phyloP scores from a whole-genome alignment of 2,113 vertebrate species.

The Phrynosoma blainvillii region DNA sequence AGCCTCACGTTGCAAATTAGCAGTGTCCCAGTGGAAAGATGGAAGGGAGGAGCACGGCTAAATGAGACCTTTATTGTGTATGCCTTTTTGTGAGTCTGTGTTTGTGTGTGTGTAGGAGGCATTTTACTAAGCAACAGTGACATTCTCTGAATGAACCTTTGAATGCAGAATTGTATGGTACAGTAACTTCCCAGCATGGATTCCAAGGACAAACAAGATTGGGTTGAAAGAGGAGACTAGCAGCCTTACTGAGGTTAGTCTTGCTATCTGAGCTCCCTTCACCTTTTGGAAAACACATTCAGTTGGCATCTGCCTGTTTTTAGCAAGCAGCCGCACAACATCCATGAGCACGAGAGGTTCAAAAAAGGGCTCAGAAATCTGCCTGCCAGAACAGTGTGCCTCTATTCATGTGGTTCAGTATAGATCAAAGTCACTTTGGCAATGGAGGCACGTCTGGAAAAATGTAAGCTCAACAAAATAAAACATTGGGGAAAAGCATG shows the following conservation, averaged over 20 bases:
- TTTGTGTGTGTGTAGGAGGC: background rate
- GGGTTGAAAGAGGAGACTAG: slow-evolving; percentile 1
- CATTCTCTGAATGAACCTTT: background rate
- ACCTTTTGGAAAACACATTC: background rate
- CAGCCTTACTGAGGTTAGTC: background rate
- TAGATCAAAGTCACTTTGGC: background rate
- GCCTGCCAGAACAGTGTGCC: accelerated
- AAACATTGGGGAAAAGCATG: background rate
- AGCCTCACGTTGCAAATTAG: background rate
- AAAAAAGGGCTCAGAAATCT: slow-evolving; percentile 6
- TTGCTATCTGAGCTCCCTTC: background rate
- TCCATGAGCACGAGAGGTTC: background rate
- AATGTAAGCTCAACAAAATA: background rate
- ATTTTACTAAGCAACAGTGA: background rate
- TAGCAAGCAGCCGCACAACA: slow-evolving; percentile 6
- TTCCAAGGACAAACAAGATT: slow-evolving; percentile 10
- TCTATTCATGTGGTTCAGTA: background rate
- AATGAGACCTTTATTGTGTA: slow-evolving; percentile 15
- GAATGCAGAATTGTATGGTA: background rate
- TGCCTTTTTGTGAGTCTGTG: slow-evolving; percentile 1
- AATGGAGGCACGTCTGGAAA: background rate
- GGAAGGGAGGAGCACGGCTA: background rate
- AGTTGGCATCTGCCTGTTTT: background rate
- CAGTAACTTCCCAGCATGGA: background rate
- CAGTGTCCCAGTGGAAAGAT: background rate